Conservation (phyloP, 2,113 vertebrate species). For the Pogonocichla stellata region DNA sequence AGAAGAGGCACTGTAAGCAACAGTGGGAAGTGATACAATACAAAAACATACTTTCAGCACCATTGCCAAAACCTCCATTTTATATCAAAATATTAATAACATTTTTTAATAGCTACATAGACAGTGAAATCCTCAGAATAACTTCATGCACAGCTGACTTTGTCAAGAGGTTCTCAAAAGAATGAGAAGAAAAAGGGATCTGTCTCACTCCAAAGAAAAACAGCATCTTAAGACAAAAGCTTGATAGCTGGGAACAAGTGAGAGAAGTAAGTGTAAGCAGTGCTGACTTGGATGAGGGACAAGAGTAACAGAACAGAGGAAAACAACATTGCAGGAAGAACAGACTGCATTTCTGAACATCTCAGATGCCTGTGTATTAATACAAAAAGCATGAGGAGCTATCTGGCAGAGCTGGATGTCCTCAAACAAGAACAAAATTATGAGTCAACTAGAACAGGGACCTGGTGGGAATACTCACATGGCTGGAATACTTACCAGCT, state of each 20-base stretch:
- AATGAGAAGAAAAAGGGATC: background rate
- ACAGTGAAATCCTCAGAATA: background rate
- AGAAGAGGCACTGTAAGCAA: background rate
- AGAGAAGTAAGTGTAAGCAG: background rate
- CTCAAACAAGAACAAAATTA: slow-evolving; percentile 24
- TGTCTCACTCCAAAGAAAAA: background rate
- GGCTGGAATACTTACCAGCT: background rate
- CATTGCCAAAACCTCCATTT: background rate
- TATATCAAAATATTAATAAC: background rate
- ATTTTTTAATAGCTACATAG: background rate
- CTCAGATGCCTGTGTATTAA: background rate
- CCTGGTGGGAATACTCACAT: slow-evolving; percentile 2
- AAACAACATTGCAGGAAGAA: background rate
- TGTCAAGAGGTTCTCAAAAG: background rate
- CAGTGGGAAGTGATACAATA: background rate
- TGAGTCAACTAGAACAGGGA: background rate
- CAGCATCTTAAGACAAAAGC: background rate
- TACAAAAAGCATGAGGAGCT: slow-evolving; percentile 7
- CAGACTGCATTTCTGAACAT: background rate
- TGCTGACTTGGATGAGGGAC: background rate
- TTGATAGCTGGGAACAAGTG: background rate
- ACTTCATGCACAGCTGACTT: background rate
- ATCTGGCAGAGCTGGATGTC: background rate
- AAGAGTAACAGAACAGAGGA: slow-evolving; percentile 14
- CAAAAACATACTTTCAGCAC: background rate